phyloP scores from a whole-genome alignment of 2,113 vertebrate species.

The Python bivittatus region DNA sequence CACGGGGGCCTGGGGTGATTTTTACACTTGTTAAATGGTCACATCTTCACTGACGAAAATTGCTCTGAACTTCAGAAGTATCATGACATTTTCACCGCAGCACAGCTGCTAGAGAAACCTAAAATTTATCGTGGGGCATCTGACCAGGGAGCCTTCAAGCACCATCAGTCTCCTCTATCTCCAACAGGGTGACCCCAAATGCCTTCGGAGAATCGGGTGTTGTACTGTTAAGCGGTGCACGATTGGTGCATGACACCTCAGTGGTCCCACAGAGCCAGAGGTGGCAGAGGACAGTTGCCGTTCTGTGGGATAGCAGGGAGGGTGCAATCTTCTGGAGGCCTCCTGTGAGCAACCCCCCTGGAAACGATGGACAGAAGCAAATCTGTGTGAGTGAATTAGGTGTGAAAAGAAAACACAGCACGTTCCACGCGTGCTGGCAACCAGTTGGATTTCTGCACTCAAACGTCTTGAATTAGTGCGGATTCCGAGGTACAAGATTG shows the following conservation, averaged over 20 bases:
- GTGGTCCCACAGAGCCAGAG: neutral
- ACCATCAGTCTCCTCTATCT: neutral
- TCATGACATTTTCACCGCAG: neutral
- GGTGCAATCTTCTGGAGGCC: neutral
- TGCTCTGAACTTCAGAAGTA: rapidly evolving
- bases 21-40: neutral
- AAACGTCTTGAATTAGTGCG: neutral
- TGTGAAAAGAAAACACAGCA: no score
- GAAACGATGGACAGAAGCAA: neutral
- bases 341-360: neutral
- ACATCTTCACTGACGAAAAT: neutral
- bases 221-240: rapidly evolving
- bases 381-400: neutral
- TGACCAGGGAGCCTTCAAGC: neutral
- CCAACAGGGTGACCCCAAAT: neutral
- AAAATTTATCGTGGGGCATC: neutral
- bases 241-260: no score
- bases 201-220: rapidly evolving
- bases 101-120: neutral
- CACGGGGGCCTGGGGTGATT: neutral
- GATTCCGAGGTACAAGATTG: neutral
- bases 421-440: neutral
- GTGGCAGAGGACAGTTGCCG: neutral
- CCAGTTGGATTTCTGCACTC: neutral
- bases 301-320: neutral